Evolutionary conservation across 2,888 invertebrate species (phyloP).

Genomic region (Cryptus armator): DNA sequence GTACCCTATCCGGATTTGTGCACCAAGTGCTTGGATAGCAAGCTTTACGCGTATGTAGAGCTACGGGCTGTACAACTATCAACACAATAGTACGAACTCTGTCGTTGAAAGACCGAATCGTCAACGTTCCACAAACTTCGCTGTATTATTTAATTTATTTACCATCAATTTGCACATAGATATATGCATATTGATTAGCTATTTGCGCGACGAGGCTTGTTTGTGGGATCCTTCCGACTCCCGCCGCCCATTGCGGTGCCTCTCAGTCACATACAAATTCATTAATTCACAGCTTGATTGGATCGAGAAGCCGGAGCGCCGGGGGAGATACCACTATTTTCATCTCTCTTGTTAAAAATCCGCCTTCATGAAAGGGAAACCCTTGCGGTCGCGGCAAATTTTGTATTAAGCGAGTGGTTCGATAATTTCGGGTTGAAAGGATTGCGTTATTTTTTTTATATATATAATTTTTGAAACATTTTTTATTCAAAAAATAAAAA

Average conservation of each 20-base stretch:
- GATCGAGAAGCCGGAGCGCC: slow-evolving; percentile 33
- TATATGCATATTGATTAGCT: slow-evolving; percentile 11
- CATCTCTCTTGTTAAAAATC: neutral
- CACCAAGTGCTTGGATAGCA: neutral
- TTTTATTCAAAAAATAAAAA: too few species aligned
- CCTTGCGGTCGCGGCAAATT: slow-evolving; percentile 1
- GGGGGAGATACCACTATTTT: neutral
- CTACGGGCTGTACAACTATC: neutral
- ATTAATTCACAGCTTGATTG: slow-evolving; percentile 55
- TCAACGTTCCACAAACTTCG: neutral
- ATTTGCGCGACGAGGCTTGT: slow-evolving; percentile 19
- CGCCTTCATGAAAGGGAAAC: neutral
- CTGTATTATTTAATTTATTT: slow-evolving; percentile 1
- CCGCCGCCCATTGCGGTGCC: too few species aligned
- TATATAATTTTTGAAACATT: too few species aligned
- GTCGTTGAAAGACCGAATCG: neutral
- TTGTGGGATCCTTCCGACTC: neutral
- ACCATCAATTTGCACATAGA: slow-evolving; percentile 3
- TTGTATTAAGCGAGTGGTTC: neutral
- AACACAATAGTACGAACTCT: neutral
- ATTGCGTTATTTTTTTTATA: too few species aligned
- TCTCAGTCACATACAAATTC: slow-evolving; percentile 21
- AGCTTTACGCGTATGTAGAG: neutral
- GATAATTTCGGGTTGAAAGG: too few species aligned
- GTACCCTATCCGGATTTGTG: neutral